Evolutionary conservation across 1,140 invertebrate species (phyloP), one percentile per base, ranked within the genome.

Genomic region (Leptopilina boulardi): DNA sequence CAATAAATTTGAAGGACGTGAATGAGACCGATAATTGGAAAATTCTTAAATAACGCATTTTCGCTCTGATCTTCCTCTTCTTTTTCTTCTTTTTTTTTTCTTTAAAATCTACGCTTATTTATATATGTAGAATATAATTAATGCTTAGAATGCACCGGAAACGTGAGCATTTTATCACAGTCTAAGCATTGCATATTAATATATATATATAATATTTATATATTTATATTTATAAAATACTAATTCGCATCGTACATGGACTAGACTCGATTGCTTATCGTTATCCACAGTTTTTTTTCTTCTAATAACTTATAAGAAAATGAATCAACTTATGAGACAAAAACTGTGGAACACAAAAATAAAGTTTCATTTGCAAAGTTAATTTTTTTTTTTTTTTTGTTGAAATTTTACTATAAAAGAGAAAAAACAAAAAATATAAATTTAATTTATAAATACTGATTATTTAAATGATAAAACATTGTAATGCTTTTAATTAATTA

Each of bases 251-350:
- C 86, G 89, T 89, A 88, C 88, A 86, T 90, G 89, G 90, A 91
- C 90, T 91, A 91, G 90, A 91, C 84, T 91, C 83, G 87, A 91
- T 90, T 91, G 89, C 88, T 91, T 91, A 91, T 88, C 84, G 86
- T 85, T 90, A 89, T 84, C 87, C 88, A 89, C 78, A 83, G 85
- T 38, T 38, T 34, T n/a, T n/a, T 82, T 83, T 84, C 79, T 86
- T 78, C 82, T 89, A 87, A n/a, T 80, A 85, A 90, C 84, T 87
- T 86, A 84, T 87, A 88, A 88, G 81, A 80, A 84, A 87, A 87
- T 80, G 70, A 84, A 83, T 56, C 73, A 82, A 80, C 75, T 66
- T 13, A 86, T 81, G 84, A 84, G 76, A 83, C 85, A 78, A 83
- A n/a, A 86, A 87, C 80, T 83, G 77, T 78, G 82, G 83, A 77